phyloP scores from a whole-genome alignment of 1,140 invertebrate genomes.

The Drosophila nannoptera region DNA sequence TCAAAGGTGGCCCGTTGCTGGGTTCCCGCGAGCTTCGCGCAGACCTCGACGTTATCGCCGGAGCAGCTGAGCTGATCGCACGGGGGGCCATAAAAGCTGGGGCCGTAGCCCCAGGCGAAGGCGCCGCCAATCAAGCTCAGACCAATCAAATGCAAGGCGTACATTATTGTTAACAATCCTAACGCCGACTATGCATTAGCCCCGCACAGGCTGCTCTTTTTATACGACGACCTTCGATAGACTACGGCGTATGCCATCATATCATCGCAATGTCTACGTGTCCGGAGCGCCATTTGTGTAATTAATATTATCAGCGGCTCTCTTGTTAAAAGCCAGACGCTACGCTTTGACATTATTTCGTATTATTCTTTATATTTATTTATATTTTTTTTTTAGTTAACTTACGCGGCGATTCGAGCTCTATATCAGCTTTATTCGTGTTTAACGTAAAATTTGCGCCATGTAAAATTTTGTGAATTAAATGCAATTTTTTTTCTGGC shows the following conservation, averaged over 20 bases:
- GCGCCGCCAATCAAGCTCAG: constrained; percentile 25
- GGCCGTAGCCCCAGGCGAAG: constrained; percentile 24
- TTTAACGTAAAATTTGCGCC: constrained; percentile 22
- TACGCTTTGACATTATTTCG: constrained; percentile 25
- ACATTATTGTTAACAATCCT: constrained; percentile 43
- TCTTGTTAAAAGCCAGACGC: constrained; percentile 40
- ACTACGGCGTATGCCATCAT: constrained; percentile 32
- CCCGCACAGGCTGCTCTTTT: constrained; percentile 43
- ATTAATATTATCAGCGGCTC: constrained; percentile 33
- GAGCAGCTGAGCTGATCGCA: constrained; percentile 36
- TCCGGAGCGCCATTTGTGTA: constrained; percentile 32
- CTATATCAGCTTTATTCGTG: constrained; percentile 50
- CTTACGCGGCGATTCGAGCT: constrained; percentile 17
- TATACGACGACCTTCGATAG: constrained; percentile 37
- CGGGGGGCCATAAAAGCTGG: constrained; percentile 10
- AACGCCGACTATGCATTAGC: constrained; percentile 47
- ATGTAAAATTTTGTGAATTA: constrained; percentile 47
- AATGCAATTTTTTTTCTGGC: background rate
- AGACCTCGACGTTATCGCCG: constrained; percentile 20
- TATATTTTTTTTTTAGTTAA: background rate
- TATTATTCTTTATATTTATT: constrained; percentile 1
- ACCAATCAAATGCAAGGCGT: constrained; percentile 11
- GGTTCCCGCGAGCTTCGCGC: constrained; percentile 20
- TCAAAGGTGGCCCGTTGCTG: constrained; percentile 44
- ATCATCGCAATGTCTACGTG: constrained; percentile 65